These are phyloP conservation scores for Pycnomerus fuliginosus DNA, from an alignment of 2,888 invertebrate genomes.

Conservation along the genomic window DNA sequence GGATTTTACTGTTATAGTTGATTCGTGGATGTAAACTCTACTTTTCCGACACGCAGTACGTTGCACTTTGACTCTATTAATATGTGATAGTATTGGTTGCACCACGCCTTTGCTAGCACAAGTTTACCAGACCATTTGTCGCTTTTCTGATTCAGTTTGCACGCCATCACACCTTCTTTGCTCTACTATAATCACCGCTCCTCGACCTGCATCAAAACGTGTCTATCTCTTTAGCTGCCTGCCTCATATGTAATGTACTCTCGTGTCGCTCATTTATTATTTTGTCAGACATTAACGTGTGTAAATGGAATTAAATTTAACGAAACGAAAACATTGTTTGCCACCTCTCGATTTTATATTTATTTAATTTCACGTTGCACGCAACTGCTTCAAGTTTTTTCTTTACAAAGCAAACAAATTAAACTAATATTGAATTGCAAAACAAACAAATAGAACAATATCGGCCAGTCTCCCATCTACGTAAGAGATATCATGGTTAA, in stretches of 20 bases:
- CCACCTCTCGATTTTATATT: too few species aligned
- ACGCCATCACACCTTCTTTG: neutral
- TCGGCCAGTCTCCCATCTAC: too few species aligned
- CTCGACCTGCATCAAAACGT: slow-evolving; percentile 13
- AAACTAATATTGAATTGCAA: too few species aligned
- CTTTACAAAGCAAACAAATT: too few species aligned
- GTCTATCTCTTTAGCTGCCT: slow-evolving; percentile 4
- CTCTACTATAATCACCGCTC: slow-evolving; percentile 18
- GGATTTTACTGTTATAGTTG: slow-evolving; percentile 2
- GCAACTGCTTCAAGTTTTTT: too few species aligned
- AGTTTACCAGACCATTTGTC: slow-evolving; percentile 14
- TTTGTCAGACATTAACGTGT: slow-evolving; percentile 20
- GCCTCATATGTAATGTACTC: slow-evolving; percentile 11
- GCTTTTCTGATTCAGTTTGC: neutral
- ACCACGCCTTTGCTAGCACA: slow-evolving; percentile 34
- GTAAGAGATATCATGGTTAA: too few species aligned
- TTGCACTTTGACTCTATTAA: slow-evolving; percentile 44
- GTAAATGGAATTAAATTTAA: slow-evolving; percentile 22
- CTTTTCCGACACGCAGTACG: slow-evolving; percentile 32
- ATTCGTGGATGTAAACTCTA: neutral
- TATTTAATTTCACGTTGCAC: too few species aligned
- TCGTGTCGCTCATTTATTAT: slow-evolving; percentile 17
- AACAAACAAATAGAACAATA: too few species aligned
- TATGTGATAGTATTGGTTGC: slow-evolving; percentile 42
- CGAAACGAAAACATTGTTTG: too few species aligned